Evolutionary conservation across 2,113 vertebrate genomes (phyloP).

Genomic region (Sterrhoptilus dennistouni): DNA sequence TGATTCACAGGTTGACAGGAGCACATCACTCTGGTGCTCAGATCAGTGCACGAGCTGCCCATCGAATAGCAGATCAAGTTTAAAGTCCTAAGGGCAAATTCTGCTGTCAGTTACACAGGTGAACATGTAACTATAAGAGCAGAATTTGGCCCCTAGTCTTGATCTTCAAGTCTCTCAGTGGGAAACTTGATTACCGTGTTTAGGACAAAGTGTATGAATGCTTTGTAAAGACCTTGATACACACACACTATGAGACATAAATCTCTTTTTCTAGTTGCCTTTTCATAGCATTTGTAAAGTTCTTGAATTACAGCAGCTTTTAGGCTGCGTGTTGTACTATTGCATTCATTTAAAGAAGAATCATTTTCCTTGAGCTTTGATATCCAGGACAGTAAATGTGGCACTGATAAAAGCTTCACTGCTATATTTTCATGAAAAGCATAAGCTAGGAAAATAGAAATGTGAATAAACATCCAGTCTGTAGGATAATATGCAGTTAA

Average conservation of each 20-base stretch:
- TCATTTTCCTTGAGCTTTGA: background rate
- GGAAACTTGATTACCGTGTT: conserved; percentile 61
- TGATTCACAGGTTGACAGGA: conserved; percentile 70
- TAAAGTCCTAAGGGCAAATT: conserved; percentile 72
- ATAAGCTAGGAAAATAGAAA: background rate
- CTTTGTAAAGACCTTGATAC: conserved; percentile 48
- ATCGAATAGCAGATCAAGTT: conserved; percentile 68
- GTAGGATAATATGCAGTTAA: background rate
- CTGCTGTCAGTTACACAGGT: conserved; percentile 72
- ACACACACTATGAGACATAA: background rate
- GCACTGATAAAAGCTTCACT: background rate
- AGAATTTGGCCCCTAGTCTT: conserved; percentile 66
- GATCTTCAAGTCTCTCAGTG: conserved; percentile 60
- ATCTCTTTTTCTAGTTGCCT: background rate
- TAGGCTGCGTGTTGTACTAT: background rate
- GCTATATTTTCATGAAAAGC: background rate
- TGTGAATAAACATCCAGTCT: background rate
- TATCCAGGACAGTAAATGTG: background rate
- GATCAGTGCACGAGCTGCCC: conserved; percentile 64
- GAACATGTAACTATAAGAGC: conserved; percentile 64
- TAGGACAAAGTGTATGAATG: conserved; percentile 48
- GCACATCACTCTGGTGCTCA: conserved; percentile 67
- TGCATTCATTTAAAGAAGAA: background rate
- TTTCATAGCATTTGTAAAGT: conserved; percentile 7
- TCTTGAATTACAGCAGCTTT: conserved; percentile 22